phyloP scores from a whole-genome alignment of 1,140 invertebrate genomes.

The Bombus superbus region DNA sequence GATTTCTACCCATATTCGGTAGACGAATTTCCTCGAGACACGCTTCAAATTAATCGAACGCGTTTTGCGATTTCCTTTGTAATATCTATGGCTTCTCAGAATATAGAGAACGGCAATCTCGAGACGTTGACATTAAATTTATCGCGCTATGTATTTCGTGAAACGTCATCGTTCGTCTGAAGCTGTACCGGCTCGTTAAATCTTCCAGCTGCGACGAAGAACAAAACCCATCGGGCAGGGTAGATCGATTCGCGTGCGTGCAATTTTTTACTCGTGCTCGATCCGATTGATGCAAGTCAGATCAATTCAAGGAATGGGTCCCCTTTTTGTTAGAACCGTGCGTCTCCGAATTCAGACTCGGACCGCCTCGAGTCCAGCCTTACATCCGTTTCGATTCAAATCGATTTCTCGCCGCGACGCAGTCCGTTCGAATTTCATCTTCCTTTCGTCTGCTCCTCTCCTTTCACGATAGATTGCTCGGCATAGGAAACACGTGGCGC shows the following conservation, averaged over 20 bases:
- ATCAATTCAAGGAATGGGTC: constrained; percentile 60
- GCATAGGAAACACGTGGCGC: background rate
- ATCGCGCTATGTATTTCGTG: background rate
- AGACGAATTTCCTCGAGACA: background rate
- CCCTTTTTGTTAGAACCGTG: constrained; percentile 55
- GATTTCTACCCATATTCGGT: background rate
- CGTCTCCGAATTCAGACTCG: constrained; percentile 45
- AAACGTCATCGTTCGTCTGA: background rate
- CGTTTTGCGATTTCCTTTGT: background rate
- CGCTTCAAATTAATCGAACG: background rate
- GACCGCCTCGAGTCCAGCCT: background rate
- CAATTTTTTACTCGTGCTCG: constrained; percentile 58
- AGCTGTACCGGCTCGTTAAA: constrained; percentile 41
- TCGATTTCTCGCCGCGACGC: constrained; percentile 47
- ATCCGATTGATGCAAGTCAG: constrained; percentile 62
- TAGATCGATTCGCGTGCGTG: constrained; percentile 35
- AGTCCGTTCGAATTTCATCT: constrained; percentile 28
- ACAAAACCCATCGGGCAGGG: background rate
- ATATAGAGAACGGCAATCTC: no score
- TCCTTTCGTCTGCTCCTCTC: background rate
- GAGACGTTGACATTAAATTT: background rate
- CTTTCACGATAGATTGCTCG: constrained; percentile 24
- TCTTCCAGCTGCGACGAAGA: constrained; percentile 34
- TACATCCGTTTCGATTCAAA: constrained; percentile 55
- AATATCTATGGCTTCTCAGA: background rate